A percentile compares a stretch with the other conserved stretches of the same genome.
Conservation (phyloP, 2,113 vertebrate genomes). For the Rallus limicola region DNA sequence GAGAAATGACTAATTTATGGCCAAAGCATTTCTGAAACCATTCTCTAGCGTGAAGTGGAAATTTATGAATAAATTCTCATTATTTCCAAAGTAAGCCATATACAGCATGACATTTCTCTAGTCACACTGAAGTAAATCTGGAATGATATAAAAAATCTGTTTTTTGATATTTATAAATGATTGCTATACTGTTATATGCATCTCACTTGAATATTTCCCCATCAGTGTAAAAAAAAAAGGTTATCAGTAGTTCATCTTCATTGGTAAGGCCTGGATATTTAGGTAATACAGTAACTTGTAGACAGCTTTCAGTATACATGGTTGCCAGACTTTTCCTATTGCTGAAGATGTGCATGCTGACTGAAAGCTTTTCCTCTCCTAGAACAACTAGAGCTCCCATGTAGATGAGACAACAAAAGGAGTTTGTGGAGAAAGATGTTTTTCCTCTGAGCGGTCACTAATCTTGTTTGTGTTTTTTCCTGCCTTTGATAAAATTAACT, state of each 20-base stretch:
- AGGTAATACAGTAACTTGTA: not conserved
- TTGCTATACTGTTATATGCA: not conserved
- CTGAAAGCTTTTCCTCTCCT: not conserved
- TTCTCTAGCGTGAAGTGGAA: not conserved
- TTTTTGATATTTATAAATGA: not conserved
- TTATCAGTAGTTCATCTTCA: not conserved
- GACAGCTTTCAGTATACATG: not conserved
- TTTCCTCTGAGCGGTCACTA: not conserved
- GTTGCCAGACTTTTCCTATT: not conserved
- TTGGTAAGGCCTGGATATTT: not conserved
- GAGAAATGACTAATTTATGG: not conserved
- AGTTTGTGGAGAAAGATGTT: not conserved
- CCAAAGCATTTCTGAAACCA: not conserved
- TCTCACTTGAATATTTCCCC: rapidly evolving
- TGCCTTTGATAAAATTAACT: not conserved
- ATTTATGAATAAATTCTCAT: not conserved
- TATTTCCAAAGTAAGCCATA: not conserved
- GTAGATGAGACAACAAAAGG: not conserved
- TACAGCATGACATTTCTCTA: not conserved
- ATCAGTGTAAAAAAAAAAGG: not conserved
- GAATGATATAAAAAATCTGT: not conserved
- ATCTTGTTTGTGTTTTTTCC: not conserved
- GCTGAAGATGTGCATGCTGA: not conserved
- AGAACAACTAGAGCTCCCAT: not conserved
- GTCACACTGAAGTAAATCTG: not conserved